Conservation (phyloP, 2,888 invertebrate genomes). For the Drosophila recens region DNA sequence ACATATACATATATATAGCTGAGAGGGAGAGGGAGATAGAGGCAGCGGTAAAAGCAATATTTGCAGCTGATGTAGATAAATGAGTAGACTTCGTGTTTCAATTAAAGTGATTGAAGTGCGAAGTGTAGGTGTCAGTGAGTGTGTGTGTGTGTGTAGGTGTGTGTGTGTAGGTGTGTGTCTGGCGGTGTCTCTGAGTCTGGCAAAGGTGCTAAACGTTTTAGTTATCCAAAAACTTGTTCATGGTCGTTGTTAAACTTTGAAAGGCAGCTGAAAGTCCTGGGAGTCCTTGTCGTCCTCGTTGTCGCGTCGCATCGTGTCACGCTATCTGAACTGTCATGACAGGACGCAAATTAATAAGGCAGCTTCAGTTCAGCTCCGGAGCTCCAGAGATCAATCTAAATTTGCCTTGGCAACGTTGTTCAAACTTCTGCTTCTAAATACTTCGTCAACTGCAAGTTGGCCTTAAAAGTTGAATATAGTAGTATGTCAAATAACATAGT, state of each 20-base stretch:
- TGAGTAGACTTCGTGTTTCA: slow-evolving; percentile 81
- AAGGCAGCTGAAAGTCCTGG: slow-evolving; percentile 24
- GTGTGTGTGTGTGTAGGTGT: slow-evolving; percentile 1
- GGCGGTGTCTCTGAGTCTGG: slow-evolving; percentile 7
- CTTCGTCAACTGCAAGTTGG: slow-evolving; percentile 57
- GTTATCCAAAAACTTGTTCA: slow-evolving; percentile 67
- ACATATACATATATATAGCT: not conserved
- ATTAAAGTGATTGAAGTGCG: slow-evolving; percentile 79
- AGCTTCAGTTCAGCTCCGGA: slow-evolving; percentile 35
- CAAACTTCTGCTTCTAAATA: slow-evolving; percentile 23
- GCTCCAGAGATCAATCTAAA: slow-evolving; percentile 66
- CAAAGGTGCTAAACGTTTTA: slow-evolving; percentile 66
- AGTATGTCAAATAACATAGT: slow-evolving; percentile 56
- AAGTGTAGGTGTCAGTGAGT: slow-evolving; percentile 22
- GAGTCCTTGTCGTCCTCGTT: not conserved
- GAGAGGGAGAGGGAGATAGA: slow-evolving; percentile 7
- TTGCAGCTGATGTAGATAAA: slow-evolving; percentile 81
- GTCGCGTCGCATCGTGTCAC: not conserved
- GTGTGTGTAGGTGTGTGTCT: not conserved
- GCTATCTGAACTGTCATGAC: slow-evolving; percentile 28
- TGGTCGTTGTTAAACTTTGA: slow-evolving; percentile 45
- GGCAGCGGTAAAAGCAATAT: slow-evolving; percentile 66
- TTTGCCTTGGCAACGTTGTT: slow-evolving; percentile 52
- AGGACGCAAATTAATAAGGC: slow-evolving; percentile 76
- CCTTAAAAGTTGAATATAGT: slow-evolving; percentile 51